Evolutionary conservation across 2,888 invertebrate species (phyloP).

Genomic region (Acanthosoma haemorrhoidale): DNA sequence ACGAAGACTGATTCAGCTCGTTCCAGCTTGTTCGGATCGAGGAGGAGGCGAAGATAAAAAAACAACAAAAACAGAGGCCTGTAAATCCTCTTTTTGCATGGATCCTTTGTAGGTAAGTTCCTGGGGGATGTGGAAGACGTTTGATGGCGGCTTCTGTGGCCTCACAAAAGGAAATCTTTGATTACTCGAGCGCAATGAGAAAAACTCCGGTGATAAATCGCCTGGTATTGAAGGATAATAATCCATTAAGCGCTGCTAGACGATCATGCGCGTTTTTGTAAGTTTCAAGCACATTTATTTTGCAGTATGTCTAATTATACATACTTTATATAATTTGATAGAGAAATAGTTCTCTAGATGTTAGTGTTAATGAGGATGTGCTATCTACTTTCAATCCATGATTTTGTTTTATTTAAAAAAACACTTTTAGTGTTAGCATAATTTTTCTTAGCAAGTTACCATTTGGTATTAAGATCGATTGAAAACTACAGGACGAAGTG

Average conservation of each 20-base stretch:
- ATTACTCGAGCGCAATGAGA: background rate
- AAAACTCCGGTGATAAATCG: background rate
- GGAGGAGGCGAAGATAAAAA: background rate
- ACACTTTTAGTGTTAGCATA: too few species aligned
- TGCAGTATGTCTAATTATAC: too few species aligned
- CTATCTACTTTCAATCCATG: too few species aligned
- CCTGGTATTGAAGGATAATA: background rate
- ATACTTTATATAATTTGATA: too few species aligned
- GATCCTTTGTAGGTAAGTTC: background rate
- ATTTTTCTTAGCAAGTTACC: background rate
- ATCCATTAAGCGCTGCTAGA: background rate
- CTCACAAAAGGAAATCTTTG: background rate
- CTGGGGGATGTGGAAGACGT: background rate
- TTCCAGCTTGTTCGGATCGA: too few species aligned
- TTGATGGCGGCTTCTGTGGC: background rate
- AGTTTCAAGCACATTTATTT: too few species aligned
- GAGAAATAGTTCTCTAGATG: too few species aligned
- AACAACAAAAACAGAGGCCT: background rate
- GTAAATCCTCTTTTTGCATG: background rate
- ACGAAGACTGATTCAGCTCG: background rate
- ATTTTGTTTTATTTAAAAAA: too few species aligned
- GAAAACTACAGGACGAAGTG: background rate
- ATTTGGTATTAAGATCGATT: background rate
- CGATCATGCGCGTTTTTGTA: background rate
- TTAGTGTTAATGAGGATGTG: too few species aligned